Evolutionary conservation across 2,797 vertebrate genomes (phyloP), one percentile per base, ranked within the genome.

Genomic region (Mareca strepera): DNA sequence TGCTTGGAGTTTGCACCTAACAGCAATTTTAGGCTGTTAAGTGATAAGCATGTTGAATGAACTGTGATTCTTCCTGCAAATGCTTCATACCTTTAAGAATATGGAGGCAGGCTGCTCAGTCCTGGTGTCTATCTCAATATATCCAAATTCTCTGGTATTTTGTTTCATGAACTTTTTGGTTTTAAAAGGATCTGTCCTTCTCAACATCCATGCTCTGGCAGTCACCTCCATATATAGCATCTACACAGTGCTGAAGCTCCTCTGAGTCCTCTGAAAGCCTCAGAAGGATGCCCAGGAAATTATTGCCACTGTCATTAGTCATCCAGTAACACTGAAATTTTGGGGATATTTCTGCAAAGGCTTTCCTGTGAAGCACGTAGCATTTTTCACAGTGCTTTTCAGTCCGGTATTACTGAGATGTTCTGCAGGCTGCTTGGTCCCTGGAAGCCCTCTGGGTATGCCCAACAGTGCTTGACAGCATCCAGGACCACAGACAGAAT

Each of bases 201-300:
- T 48, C 43, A 44, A 20, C 14, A 18, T 48, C 21, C 0, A 0
- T 46, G 23, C n/a, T 59, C 23, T 68, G 44, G 18, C 26, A 33
- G 62, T 85, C 23, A 37, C 3, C 4, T 55, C 16, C 17, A 7
- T 22, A 3, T 25, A 66, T 25, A 70, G 20, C 11, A 35, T n/a
- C 17, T 66, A 6, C 43, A 44, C 43, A 18, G 17, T 44, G 43
- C 43, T 44, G 43, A 44, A 44, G 43, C 43, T 44, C 17, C 43
- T 44, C 43, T 44, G 35, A 48, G 20, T 41, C 22, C 12, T 33
- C 69, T 64, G 37, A 50, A 52, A 12, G 39, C 29, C 43, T 76
- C 22, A n/a, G 69, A 68, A 73, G 39, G 22, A 31, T 12, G 15
- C 12, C 21, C 5, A 6, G 28, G n/a, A 77, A 58, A n/a, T 66